Evolutionary conservation across 2,113 vertebrate genomes (phyloP).

Genomic region (Cynoglossus semilaevis): DNA sequence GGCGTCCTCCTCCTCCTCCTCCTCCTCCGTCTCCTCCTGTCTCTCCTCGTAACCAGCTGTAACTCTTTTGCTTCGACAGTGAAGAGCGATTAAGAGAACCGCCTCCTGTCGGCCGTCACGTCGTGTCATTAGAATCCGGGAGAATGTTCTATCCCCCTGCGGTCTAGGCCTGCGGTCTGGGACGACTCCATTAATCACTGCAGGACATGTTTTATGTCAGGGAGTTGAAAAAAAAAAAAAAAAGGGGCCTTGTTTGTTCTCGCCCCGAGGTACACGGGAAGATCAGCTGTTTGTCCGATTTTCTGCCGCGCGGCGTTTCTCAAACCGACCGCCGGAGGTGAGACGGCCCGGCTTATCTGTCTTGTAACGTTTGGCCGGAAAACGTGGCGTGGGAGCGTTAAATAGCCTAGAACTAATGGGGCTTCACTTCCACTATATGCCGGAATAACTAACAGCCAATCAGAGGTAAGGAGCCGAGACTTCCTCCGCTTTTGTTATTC

Average conservation of each 20-base stretch:
- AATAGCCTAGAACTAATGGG: slow-evolving; percentile 70
- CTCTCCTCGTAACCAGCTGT: too few species aligned
- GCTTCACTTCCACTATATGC: slow-evolving; percentile 65
- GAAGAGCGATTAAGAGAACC: slow-evolving; percentile 62
- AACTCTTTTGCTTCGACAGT: slow-evolving; percentile 31
- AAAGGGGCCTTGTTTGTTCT: slow-evolving; percentile 45
- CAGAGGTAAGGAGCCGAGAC: slow-evolving; percentile 63
- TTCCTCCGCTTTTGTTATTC: slow-evolving; percentile 65
- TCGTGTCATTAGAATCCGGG: slow-evolving; percentile 26
- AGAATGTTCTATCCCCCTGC: slow-evolving; percentile 58
- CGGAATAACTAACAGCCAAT: slow-evolving; percentile 73
- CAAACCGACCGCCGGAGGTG: slow-evolving; percentile 51
- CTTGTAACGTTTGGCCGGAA: slow-evolving; percentile 56
- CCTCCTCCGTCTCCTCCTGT: too few species aligned
- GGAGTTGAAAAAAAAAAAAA: too few species aligned
- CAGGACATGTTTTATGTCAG: slow-evolving; percentile 20
- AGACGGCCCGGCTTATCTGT: slow-evolving; percentile 56
- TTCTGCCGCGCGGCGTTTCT: slow-evolving; percentile 50
- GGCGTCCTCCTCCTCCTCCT: slow-evolving; percentile 41
- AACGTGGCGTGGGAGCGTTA: slow-evolving; percentile 64
- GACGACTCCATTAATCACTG: slow-evolving; percentile 32
- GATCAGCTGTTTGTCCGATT: slow-evolving; percentile 55
- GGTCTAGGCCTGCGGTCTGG: slow-evolving; percentile 33
- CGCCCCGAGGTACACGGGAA: slow-evolving; percentile 30
- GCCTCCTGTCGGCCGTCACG: slow-evolving; percentile 34